phyloP scores from a whole-genome alignment of 2,888 invertebrate species.

The Caenorhabditis sp. region DNA sequence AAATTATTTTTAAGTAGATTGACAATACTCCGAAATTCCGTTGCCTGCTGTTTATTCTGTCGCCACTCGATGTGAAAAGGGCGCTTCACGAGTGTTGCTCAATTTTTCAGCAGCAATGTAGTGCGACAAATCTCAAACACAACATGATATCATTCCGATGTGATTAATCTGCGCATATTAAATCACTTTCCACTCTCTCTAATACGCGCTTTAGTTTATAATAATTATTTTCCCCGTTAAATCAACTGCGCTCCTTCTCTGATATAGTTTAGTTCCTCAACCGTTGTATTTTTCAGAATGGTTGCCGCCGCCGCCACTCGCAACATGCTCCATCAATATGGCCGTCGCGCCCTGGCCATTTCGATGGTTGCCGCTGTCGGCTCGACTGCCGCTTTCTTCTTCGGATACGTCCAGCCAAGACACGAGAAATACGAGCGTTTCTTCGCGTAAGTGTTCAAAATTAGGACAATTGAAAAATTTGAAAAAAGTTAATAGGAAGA shows the following conservation, averaged over 20 bases:
- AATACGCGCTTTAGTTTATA: too few relatives aligned
- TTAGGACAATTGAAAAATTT: not conserved
- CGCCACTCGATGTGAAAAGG: constrained; percentile 25
- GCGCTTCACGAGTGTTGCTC: constrained; percentile 23
- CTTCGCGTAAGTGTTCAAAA: constrained; percentile 58
- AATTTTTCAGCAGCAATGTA: not conserved
- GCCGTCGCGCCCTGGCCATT: constrained; percentile 66
- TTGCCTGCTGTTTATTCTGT: constrained; percentile 22
- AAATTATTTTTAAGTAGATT: too few relatives aligned
- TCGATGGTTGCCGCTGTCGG: constrained; percentile 64
- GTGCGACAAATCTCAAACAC: too few relatives aligned
- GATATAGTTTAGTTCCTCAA: too few relatives aligned
- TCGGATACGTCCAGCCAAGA: constrained; percentile 74
- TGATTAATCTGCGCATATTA: too few relatives aligned
- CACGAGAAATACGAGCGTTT: constrained; percentile 75
- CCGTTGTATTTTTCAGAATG: constrained; percentile 67
- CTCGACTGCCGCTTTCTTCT: constrained; percentile 69
- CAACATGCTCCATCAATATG: constrained; percentile 72
- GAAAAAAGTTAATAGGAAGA: not conserved
- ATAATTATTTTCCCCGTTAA: too few relatives aligned
- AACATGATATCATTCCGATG: too few relatives aligned
- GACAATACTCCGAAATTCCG: constrained; percentile 41
- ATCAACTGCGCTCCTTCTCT: too few relatives aligned
- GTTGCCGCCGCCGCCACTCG: constrained; percentile 71
- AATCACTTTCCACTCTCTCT: too few relatives aligned